Evolutionary conservation across 2,113 vertebrate species (phyloP).

Genomic region (Vulpes ferrilata): DNA sequence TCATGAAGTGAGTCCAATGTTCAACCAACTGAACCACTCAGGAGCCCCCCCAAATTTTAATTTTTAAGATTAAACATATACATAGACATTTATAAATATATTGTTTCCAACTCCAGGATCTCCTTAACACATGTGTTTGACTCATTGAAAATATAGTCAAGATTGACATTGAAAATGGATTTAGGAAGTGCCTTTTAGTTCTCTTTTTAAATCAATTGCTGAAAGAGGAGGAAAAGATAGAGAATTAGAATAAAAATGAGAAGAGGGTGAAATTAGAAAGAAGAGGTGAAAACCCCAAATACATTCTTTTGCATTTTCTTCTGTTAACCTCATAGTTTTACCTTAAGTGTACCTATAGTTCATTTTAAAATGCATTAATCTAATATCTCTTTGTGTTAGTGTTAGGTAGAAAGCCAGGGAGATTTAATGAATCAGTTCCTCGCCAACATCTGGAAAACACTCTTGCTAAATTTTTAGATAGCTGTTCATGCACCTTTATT

Average conservation of each 20-base stretch:
- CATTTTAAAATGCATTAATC: neutral
- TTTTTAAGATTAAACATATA: neutral
- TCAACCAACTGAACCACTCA: neutral
- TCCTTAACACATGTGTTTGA: neutral
- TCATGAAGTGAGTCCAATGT: neutral
- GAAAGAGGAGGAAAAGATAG: neutral
- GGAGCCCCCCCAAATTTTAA: neutral
- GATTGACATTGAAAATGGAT: neutral
- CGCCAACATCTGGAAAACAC: neutral
- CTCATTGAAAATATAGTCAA: neutral
- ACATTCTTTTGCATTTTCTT: neutral
- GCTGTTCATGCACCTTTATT: neutral
- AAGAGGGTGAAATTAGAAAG: neutral
- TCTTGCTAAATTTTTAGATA: neutral
- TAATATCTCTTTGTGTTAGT: neutral
- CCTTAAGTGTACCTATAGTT: neutral
- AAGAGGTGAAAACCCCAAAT: neutral
- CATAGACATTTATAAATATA: neutral
- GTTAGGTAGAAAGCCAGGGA: neutral
- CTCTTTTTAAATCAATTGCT: neutral
- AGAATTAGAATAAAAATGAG: neutral
- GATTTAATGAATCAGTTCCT: neutral
- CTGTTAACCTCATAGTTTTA: neutral
- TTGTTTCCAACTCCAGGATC: neutral
- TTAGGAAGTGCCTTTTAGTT: neutral